Evolutionary conservation across 2,888 invertebrate species (phyloP), one percentile per base, ranked within the genome.

Genomic region (Chouioia cunea): DNA sequence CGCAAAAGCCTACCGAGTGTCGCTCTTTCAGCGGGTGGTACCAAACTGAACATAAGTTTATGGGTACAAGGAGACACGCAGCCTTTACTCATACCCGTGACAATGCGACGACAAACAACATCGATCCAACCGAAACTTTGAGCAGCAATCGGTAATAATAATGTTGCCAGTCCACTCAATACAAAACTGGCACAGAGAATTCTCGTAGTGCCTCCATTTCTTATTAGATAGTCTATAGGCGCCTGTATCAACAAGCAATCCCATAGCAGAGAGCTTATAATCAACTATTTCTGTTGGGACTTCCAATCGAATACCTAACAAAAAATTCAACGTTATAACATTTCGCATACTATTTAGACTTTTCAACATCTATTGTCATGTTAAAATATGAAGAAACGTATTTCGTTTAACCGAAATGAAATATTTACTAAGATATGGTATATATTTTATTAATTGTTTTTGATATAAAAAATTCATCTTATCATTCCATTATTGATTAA

Each of bases 41-140:
- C 90, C 94, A 94, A 94, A 81, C 92, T 92, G 14, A 93, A 90
- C 60, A 94, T 82, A 15, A 93, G 86, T 12, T 91, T 91, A 77
- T 93, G 93, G 62, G 90, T 88, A 70, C 90, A 88, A 0, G 94
- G 93, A 80, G 90, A 91, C 22, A 93, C 88, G 75, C 91, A 90
- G 1, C 92, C 91, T 82, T 94, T 93, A 0, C 90, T 88, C 3
- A 95, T 86, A 0, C 96, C 96, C 83, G 93, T 92, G 0, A 92
- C 79, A 0, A 93, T 89, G 64, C 96, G 88, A 71, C 91, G 88
- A 27, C 84, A 86, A 77, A 92, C 90, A 0, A 93, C 88, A 2
- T 90, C 87, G 54, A 88, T 82, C 87, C 91, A 91, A 10, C 89
- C 91, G 2, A 89, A 89, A 79, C 88, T 79, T 15, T 86, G 64